phyloP scores from a whole-genome alignment of 2,797 vertebrate genomes.

The Sebastes hopkinsi region DNA sequence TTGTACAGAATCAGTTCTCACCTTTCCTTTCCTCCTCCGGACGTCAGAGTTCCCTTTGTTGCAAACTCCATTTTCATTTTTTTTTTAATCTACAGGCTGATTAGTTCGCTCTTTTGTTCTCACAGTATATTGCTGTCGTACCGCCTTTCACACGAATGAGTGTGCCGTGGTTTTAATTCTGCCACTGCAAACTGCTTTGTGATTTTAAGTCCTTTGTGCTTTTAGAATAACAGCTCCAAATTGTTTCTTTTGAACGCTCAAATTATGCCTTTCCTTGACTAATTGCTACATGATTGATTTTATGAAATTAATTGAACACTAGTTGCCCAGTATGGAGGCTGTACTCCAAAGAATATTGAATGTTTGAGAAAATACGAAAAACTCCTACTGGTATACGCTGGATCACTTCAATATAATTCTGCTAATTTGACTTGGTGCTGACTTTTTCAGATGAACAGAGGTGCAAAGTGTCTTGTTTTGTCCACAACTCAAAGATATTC shows the following conservation, averaged over 20 bases:
- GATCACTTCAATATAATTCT: neutral
- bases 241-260: slow-evolving; percentile 51
- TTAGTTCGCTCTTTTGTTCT: slow-evolving; percentile 72
- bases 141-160: slow-evolving; percentile 62
- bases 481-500: too few relatives aligned
- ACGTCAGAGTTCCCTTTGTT: slow-evolving; percentile 56
- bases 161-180: slow-evolving; percentile 65
- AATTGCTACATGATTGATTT: slow-evolving; percentile 73
- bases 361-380: slow-evolving; percentile 9
- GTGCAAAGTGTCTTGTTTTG: neutral
- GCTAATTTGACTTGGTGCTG: neutral
- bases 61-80: slow-evolving; percentile 48
- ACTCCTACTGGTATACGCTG: neutral
- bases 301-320: slow-evolving; percentile 54
- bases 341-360: neutral
- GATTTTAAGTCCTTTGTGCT: slow-evolving; percentile 69
- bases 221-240: slow-evolving; percentile 48
- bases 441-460: neutral
- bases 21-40: slow-evolving; percentile 35
- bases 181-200: slow-evolving; percentile 65
- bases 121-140: slow-evolving; percentile 33
- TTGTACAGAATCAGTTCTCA: slow-evolving; percentile 32
- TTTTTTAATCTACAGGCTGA: slow-evolving; percentile 58
- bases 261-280: slow-evolving; percentile 56
- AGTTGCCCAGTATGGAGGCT: slow-evolving; percentile 28